Evolutionary conservation across 2,888 invertebrate species (phyloP), one percentile per base, ranked within the genome.

Genomic region (Drosophila lutescens): DNA sequence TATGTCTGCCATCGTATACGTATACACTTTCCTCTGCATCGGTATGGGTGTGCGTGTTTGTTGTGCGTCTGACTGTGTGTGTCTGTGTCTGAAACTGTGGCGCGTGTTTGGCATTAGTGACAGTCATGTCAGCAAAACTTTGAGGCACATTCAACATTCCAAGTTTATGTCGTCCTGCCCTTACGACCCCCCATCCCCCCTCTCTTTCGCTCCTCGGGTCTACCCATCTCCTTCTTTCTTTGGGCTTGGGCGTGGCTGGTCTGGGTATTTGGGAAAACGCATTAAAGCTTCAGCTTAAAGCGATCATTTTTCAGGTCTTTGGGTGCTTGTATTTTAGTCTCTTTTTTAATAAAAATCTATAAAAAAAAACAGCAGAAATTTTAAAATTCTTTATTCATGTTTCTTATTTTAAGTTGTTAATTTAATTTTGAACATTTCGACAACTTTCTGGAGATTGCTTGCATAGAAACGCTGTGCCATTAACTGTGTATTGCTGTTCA

Each of bases 51-150:
- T 77, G 26, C 60, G 44, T 59, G 66, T 67, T 54, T 63, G 55
- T 54, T 69, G 69, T 51, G 69, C 57, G 50, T 50, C 43, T 56
- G 49, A 32, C 49, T 43, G 38, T 34, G 41, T 51, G 78, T 80
- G 57, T 58, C 70, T 88, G 78, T 84, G 87, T 85, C 76, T 89
- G 85, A 84, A 85, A 85, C 74, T 85, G 80, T 85, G 89, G 89
- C 85, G 85, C 85, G 89, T 85, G 89, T 89, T 89, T 85, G 85
- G 85, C 85, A 89, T 85, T 85, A 85, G 85, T 89, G 88, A 85
- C 85, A 85, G 85, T 87, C 85, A 84, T 89, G 89, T 89, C 85
- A 89, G 85, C 89, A 87, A 88, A 88, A 85, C 79, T 85, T 85
- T 86, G 89, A 84, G 84, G 75, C 87, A 88, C 85, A 85, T 85